Percentiles rank a stretch among this genome's conserved stretches.
Conservation (phyloP, 2,797 vertebrate genomes). For the Aselliscus stoliczkanus region DNA sequence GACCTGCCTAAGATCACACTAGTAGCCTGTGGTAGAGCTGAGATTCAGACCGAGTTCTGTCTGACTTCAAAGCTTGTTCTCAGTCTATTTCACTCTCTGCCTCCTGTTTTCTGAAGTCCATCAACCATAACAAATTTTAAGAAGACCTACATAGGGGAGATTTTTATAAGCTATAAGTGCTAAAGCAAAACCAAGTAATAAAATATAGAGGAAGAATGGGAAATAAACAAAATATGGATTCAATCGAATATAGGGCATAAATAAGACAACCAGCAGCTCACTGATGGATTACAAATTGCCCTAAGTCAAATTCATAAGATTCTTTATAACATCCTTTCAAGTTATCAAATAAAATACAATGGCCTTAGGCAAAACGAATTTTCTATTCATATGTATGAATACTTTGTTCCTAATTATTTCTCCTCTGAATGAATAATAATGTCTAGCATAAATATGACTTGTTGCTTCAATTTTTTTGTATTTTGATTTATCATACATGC, state of each 20-base stretch:
- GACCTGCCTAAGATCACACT: neutral
- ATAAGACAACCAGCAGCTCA: constrained; percentile 6
- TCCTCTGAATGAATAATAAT: constrained; percentile 5
- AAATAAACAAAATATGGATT: neutral
- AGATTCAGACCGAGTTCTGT: neutral
- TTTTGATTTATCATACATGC: constrained; percentile 27
- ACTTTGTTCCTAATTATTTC: constrained; percentile 44
- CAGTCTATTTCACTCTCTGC: neutral
- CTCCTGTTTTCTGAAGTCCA: neutral
- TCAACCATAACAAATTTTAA: neutral
- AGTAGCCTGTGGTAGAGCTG: neutral
- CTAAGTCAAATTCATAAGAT: constrained; percentile 16
- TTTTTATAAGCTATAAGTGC: neutral
- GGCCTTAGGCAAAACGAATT: neutral
- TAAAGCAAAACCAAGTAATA: constrained; percentile 7
- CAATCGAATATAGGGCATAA: neutral
- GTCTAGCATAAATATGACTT: constrained; percentile 4
- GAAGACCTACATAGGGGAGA: neutral
- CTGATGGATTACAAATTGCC: neutral
- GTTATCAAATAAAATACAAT: constrained; percentile 26
- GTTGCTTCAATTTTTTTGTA: constrained; percentile 12
- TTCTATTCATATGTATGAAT: constrained; percentile 1
- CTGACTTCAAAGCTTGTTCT: neutral
- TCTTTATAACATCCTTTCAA: neutral
- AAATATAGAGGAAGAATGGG: neutral